These are phyloP conservation scores for Lypha dubia DNA, from an alignment of 2,888 invertebrate species.

Conservation along the genomic window DNA sequence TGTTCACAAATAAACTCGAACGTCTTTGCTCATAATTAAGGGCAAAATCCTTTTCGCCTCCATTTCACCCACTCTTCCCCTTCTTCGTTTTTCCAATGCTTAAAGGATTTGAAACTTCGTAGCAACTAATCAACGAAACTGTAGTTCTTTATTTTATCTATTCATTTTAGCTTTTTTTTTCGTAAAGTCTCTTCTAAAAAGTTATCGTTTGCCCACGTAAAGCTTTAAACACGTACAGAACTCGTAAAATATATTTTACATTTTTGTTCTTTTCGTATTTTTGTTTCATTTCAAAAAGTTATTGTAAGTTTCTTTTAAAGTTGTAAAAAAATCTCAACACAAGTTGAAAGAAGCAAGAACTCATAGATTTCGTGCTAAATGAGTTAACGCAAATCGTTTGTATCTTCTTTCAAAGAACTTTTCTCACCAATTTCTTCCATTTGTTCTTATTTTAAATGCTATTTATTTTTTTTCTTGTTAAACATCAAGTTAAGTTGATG, in stretches of 20 bases:
- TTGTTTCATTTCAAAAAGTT: conserved; percentile 45
- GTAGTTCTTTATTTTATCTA: background rate
- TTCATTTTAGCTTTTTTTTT: conserved; percentile 5
- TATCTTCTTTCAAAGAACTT: conserved; percentile 46
- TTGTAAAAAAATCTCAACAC: conserved; percentile 60
- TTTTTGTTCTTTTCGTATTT: conserved; percentile 39
- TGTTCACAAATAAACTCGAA: too few relatives aligned
- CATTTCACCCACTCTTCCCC: background rate
- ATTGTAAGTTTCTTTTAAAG: conserved; percentile 49
- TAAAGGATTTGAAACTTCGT: conserved; percentile 12
- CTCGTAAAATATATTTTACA: conserved; percentile 72
- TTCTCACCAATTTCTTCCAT: conserved; percentile 39
- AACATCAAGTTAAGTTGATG: conserved; percentile 69
- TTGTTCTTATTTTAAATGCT: conserved; percentile 37
- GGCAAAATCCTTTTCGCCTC: too few relatives aligned
- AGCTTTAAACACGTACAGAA: conserved; percentile 71
- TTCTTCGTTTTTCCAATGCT: background rate
- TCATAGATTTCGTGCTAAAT: conserved; percentile 71
- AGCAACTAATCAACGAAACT: background rate
- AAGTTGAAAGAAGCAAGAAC: conserved; percentile 45
- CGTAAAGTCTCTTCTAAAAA: conserved; percentile 50
- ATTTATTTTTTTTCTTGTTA: conserved; percentile 31
- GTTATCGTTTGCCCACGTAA: conserved; percentile 67
- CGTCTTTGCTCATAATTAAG: too few relatives aligned
- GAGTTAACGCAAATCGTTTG: conserved; percentile 69